Conservation (phyloP, 2,888 invertebrate genomes). For the Euplexia lucipara region DNA sequence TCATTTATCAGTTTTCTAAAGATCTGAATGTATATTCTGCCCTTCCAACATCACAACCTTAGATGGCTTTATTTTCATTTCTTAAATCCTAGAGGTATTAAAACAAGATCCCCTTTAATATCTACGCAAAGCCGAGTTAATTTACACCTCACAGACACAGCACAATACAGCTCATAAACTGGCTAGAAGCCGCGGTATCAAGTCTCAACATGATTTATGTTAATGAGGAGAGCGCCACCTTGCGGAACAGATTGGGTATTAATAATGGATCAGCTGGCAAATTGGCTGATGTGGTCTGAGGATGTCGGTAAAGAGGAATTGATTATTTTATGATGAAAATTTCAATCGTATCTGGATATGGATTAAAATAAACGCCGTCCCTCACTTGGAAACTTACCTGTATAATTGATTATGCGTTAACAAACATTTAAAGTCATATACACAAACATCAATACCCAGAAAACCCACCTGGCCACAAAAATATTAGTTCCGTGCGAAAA, state of each 20-base stretch:
- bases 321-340: conserved; percentile 17
- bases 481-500: no score
- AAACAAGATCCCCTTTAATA: conserved; percentile 20
- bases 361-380: no score
- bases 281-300: conserved; percentile 59
- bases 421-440: no score
- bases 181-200: conserved; percentile 48
- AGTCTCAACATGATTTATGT: conserved; percentile 76
- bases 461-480: no score
- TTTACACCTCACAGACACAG: conserved; percentile 41
- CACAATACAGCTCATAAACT: conserved; percentile 61
- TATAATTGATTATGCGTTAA: no score
- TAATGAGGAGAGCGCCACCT: conserved; percentile 77
- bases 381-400: no score
- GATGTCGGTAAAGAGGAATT: conserved; percentile 38
- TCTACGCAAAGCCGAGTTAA: conserved; percentile 39
- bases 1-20: no score
- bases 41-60: neutral
- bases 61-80: conserved; percentile 1
- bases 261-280: conserved; percentile 73
- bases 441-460: no score
- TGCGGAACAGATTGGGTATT: conserved; percentile 80
- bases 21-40: no score
- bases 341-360: neutral
- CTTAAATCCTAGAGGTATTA: conserved; percentile 12